Base-by-base conservation (phyloP, 64 coral and sea anemone species). In the Montipora capricornis region DNA sequence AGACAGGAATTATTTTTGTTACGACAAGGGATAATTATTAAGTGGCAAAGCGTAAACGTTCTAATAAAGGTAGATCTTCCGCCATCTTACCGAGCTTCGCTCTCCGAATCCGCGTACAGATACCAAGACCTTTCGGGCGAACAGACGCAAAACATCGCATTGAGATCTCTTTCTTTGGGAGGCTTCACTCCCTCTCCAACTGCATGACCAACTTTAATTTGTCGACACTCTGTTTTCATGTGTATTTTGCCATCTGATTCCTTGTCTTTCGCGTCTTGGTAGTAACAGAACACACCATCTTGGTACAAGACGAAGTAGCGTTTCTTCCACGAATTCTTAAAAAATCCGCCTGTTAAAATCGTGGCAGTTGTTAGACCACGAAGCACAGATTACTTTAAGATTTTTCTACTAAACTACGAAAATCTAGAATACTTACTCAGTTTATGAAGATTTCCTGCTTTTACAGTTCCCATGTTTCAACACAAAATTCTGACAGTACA, bases 271-370 rank as follows among this genome's bases (percentile, higher is more conserved):
- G 96, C 71, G 47, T 95, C 96, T 91, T 97, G 96, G 44, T 95
- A 94, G 91, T 97, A 97, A 84, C 89, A 97, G 48, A 97, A 97
- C 29, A 95, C 93, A 47, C 96, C 96, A 95, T 93, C 91, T 92
- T 95, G 79, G 61, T 95, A 97, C 58, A 97, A 76, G 26, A 94
- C 93, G 79, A 97, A 97, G 77, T 97, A 97, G 61, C 96, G 88
- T 46, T 85, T 95, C 85, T 97, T 97, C 96, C 96, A 97, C 77
- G 88, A 92, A 52, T 97, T 97, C 82, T 97, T 97, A 68, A 97
- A 97, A 68, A 97, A 97, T 12, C 96, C 96, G 76, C 96, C 96
- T 97, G 26, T 9, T 73, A 47, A 81, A n/a, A 50, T 76, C 9
- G 7, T n/a, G 80, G 12, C 11, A 55, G 5, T 7, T 55, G 1